Evolutionary conservation across 2,113 vertebrate genomes (phyloP).

Genomic region (Donacobius atricapilla): DNA sequence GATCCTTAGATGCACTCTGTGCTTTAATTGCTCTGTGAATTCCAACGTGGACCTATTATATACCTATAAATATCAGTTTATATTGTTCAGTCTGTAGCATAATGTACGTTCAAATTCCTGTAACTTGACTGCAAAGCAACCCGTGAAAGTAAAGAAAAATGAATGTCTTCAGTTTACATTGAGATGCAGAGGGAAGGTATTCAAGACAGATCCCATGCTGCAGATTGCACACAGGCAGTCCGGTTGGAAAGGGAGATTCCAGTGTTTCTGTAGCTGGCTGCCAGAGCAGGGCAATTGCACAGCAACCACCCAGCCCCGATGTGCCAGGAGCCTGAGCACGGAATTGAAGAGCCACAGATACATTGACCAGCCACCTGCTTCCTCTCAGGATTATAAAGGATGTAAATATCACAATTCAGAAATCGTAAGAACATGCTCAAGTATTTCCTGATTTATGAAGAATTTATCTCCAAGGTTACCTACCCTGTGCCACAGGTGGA

Average conservation of each 20-base stretch:
- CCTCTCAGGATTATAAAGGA: constrained; percentile 10
- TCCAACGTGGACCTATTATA: background rate
- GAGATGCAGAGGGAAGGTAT: background rate
- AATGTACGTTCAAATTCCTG: background rate
- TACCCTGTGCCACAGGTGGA: background rate
- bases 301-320: background rate
- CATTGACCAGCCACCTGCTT: background rate
- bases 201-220: background rate
- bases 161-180: background rate
- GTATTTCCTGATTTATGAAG: constrained; percentile 31
- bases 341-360: constrained; percentile 19
- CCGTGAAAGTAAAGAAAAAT: background rate
- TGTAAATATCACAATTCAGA: background rate
- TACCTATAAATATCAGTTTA: too few species aligned
- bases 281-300: background rate
- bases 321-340: background rate
- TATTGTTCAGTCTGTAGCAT: background rate
- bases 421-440: background rate
- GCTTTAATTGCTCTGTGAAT: background rate
- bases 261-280: background rate
- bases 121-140: background rate
- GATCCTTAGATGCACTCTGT: background rate
- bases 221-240: background rate
- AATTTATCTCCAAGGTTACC: constrained; percentile 25
- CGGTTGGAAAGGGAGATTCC: background rate